Percentiles rank a stretch among this genome's conserved stretches.
Evolutionary conservation across 2,797 vertebrate genomes (phyloP).

Genomic region (Pristis pectinata): DNA sequence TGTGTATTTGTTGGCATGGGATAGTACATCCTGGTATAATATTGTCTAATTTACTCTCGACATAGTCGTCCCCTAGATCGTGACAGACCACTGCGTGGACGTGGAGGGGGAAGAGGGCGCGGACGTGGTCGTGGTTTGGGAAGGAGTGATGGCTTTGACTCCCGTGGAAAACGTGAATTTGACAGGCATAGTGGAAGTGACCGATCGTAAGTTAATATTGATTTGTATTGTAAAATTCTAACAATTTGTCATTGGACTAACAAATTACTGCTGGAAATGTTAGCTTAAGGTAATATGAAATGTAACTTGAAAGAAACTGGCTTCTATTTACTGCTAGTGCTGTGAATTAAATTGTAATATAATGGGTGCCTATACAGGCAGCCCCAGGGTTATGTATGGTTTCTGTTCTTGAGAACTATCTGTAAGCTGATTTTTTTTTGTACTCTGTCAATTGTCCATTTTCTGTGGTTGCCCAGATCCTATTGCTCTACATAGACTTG

Average conservation of each 20-base stretch:
- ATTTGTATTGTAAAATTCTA: neutral
- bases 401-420: too few relatives aligned
- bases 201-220: conserved; percentile 79
- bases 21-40: neutral
- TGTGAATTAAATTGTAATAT: neutral
- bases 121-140: conserved; percentile 87
- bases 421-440: too few relatives aligned
- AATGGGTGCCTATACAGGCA: neutral
- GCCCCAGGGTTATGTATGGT: too few relatives aligned
- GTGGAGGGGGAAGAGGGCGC: conserved; percentile 79
- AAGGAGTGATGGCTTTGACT: conserved; percentile 88
- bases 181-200: conserved; percentile 90
- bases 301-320: neutral
- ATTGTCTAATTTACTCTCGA: neutral
- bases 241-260: neutral
- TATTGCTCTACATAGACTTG: too few relatives aligned
- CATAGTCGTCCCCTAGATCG: conserved; percentile 63
- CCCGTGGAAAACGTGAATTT: conserved; percentile 91
- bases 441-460: too few relatives aligned
- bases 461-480: too few relatives aligned
- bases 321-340: neutral
- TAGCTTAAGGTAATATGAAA: neutral
- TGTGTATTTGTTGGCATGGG: neutral
- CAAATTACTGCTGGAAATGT: neutral
- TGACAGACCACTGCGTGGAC: conserved; percentile 81